phyloP scores from a whole-genome alignment of 2,113 vertebrate genomes.

The Neodon shergylaensis region DNA sequence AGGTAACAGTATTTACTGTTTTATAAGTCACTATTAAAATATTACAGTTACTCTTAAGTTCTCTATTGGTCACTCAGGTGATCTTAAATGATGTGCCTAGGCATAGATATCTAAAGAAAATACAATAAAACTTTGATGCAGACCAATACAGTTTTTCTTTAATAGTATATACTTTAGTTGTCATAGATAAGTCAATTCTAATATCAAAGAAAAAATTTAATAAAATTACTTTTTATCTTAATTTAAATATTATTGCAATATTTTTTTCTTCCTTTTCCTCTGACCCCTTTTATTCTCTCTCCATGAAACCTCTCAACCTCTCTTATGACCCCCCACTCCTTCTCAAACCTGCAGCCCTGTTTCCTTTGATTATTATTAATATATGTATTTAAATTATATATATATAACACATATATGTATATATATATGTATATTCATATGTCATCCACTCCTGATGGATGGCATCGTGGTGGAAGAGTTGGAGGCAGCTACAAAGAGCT shows the following conservation, averaged over 20 bases:
- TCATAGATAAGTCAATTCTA: not conserved
- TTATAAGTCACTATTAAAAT: not conserved
- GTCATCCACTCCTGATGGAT: too few species aligned
- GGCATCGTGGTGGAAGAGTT: too few species aligned
- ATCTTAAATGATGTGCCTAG: not conserved
- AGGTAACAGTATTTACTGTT: not conserved
- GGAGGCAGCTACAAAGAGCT: too few species aligned
- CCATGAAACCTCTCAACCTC: too few species aligned
- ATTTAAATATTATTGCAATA: not conserved
- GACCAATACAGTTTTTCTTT: not conserved
- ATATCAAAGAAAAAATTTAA: not conserved
- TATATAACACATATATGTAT: too few species aligned
- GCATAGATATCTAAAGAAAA: not conserved
- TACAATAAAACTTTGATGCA: not conserved
- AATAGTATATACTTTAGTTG: not conserved
- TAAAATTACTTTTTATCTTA: not conserved
- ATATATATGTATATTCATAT: too few species aligned
- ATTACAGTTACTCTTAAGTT: not conserved
- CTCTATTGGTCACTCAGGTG: not conserved
- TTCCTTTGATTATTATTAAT: too few species aligned
- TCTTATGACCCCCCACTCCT: too few species aligned
- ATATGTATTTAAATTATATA: too few species aligned
- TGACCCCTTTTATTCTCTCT: too few species aligned
- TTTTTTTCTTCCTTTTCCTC: not conserved
- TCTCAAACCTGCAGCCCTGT: too few species aligned